Conservation (phyloP, 2,888 invertebrate species). For the Hirtodrosophila alboralis region DNA sequence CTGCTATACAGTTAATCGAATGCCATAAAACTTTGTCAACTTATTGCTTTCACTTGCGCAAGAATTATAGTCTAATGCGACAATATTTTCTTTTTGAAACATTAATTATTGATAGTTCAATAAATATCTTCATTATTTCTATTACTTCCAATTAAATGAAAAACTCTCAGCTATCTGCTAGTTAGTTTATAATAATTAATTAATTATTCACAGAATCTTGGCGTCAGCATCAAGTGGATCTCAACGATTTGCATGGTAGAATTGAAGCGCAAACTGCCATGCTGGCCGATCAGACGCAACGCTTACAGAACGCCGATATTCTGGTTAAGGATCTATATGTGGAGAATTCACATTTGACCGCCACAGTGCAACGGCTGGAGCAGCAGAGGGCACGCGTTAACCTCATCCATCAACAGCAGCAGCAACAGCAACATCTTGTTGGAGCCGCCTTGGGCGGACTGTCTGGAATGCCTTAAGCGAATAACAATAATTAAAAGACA, state of each 20-base stretch:
- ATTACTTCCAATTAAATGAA: too few species aligned
- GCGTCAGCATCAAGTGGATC: constrained; percentile 84
- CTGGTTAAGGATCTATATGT: constrained; percentile 93
- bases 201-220: constrained; percentile 83
- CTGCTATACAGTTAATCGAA: too few species aligned
- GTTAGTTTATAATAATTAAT: too few species aligned
- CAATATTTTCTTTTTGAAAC: too few species aligned
- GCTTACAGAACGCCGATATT: constrained; percentile 89
- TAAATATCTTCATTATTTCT: too few species aligned
- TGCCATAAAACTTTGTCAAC: too few species aligned
- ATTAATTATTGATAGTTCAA: too few species aligned
- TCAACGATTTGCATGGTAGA: constrained; percentile 85
- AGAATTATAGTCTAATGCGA: too few species aligned
- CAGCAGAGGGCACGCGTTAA: constrained; percentile 83
- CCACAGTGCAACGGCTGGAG: constrained; percentile 85
- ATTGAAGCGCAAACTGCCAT: constrained; percentile 84
- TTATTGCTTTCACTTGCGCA: too few species aligned
- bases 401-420: constrained; percentile 83
- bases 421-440: constrained; percentile 58
- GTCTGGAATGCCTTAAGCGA: constrained; percentile 64
- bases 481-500: background rate
- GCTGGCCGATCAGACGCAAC: constrained; percentile 86
- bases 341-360: constrained; percentile 92
- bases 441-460: constrained; percentile 45
- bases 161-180: too few species aligned